These are phyloP conservation scores for Argyrosomus regius DNA, from an alignment of 2,797 vertebrate genomes.

Conservation along the genomic window DNA sequence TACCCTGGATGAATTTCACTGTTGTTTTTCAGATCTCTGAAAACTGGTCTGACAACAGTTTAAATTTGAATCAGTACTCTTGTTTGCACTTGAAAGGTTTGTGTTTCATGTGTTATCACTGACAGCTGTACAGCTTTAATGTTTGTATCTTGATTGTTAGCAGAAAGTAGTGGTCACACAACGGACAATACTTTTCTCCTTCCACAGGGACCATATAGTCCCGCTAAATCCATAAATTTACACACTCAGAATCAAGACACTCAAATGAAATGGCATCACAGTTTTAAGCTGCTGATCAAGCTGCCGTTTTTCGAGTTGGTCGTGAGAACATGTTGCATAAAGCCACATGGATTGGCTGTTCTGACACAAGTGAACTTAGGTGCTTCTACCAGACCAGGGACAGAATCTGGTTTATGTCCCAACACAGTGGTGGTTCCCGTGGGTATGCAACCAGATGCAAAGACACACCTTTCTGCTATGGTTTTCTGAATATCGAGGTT, in stretches of 20 bases:
- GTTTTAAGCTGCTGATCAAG: not conserved
- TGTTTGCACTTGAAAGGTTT: too few species aligned
- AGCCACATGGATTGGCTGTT: not conserved
- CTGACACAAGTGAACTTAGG: not conserved
- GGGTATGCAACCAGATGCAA: not conserved
- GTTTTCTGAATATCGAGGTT: not conserved
- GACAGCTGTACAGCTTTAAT: not conserved
- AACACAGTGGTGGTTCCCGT: not conserved
- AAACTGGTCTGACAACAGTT: too few species aligned
- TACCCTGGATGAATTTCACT: not conserved
- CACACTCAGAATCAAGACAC: not conserved
- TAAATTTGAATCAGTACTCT: not conserved
- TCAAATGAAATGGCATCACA: not conserved
- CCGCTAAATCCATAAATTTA: not conserved
- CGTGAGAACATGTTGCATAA: too few species aligned
- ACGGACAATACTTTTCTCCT: not conserved
- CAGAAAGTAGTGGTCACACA: not conserved
- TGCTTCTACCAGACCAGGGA: not conserved
- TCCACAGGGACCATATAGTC: not conserved
- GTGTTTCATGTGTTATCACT: too few species aligned
- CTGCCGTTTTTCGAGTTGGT: too few species aligned
- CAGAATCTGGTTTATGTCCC: not conserved
- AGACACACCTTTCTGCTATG: not conserved
- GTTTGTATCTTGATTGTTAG: not conserved
- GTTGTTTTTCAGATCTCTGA: not conserved